Percentiles rank a stretch among this genome's conserved stretches.
Conservation (phyloP, 2,888 invertebrate genomes). For the Falcaria lacertinaria region DNA sequence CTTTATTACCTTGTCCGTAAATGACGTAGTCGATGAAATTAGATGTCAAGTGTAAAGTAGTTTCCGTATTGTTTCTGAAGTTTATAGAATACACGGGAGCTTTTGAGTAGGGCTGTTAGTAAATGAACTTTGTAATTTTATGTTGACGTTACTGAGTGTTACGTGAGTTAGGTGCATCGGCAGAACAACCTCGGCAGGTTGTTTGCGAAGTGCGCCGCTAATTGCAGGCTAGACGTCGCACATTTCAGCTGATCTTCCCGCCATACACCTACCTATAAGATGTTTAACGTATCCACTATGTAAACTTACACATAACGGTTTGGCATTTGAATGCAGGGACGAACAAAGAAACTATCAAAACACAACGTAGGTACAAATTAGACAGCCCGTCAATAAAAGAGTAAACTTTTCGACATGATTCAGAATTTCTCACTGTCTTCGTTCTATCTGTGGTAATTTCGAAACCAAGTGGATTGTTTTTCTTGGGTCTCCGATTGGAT, state of each 20-base stretch:
- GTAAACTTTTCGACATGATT: slow-evolving; percentile 31
- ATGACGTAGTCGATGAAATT: too few species aligned
- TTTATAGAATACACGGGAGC: too few species aligned
- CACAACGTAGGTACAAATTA: neutral
- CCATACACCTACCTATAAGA: slow-evolving; percentile 9
- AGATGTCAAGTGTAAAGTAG: too few species aligned
- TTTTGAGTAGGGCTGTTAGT: too few species aligned
- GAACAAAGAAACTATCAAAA: too few species aligned
- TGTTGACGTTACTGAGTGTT: slow-evolving; percentile 14
- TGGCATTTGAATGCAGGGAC: too few species aligned
- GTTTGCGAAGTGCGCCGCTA: slow-evolving; percentile 68
- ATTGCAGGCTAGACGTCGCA: slow-evolving; percentile 59
- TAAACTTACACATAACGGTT: neutral
- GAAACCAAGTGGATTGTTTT: slow-evolving; percentile 70
- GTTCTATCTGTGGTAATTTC: slow-evolving; percentile 50
- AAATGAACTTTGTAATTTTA: too few species aligned
- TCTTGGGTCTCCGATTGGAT: slow-evolving; percentile 70
- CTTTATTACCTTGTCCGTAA: too few species aligned
- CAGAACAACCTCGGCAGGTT: slow-evolving; percentile 18
- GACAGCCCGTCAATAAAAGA: slow-evolving; percentile 2
- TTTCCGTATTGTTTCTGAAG: too few species aligned
- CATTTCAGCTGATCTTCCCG: slow-evolving; percentile 53
- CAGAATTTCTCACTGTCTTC: slow-evolving; percentile 31
- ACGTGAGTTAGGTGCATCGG: slow-evolving; percentile 8
- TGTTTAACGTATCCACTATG: slow-evolving; percentile 1